phyloP scores from a whole-genome alignment of 2,113 vertebrate genomes.

The Bubo bubo region DNA sequence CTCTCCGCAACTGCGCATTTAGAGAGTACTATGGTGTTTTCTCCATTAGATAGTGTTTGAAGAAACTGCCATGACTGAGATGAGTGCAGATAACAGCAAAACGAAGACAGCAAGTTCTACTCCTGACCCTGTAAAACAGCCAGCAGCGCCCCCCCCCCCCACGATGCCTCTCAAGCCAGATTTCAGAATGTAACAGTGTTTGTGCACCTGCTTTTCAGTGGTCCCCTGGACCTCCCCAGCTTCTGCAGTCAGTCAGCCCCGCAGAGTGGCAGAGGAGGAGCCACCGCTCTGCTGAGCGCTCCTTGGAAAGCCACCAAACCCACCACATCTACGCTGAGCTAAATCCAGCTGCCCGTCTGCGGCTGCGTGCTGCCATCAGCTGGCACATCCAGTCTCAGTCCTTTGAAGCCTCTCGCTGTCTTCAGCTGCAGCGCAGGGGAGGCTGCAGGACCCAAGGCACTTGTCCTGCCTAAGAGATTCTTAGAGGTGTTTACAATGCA shows the following conservation, averaged over 20 bases:
- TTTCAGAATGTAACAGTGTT: accelerated
- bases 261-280: accelerated
- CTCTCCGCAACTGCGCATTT: not conserved
- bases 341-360: accelerated
- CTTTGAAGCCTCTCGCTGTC: not conserved
- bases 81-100: not conserved
- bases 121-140: accelerated
- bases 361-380: not conserved
- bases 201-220: accelerated
- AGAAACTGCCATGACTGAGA: not conserved
- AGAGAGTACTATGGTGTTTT: not conserved
- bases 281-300: not conserved
- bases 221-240: accelerated
- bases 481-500: not conserved
- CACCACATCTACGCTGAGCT: accelerated
- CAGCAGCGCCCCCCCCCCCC: not conserved
- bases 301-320: not conserved
- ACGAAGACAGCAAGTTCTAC: accelerated
- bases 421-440: not conserved
- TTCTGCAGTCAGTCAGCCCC: not conserved
- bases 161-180: accelerated
- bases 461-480: not conserved
- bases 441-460: not conserved
- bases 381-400: accelerated
- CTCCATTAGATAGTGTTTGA: accelerated